Conservation (phyloP, 2,888 invertebrate species). For the Tachina fera region DNA sequence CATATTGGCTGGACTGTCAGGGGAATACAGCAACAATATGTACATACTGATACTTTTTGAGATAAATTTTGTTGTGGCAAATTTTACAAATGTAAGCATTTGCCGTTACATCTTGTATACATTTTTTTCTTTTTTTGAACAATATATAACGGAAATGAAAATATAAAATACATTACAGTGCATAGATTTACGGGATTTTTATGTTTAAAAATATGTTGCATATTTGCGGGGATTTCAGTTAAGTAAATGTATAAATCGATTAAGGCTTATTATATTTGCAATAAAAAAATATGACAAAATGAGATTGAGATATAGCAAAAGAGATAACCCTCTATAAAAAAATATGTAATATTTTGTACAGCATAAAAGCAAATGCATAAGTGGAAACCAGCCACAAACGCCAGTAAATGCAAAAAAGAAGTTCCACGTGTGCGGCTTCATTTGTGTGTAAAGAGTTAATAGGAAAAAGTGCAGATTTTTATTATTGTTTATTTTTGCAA, state of each 20-base stretch:
- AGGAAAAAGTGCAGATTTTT: background rate
- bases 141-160: constrained; percentile 35
- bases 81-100: constrained; percentile 27
- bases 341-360: no score
- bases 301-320: background rate
- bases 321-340: background rate
- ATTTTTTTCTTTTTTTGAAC: background rate
- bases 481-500: background rate
- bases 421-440: no score
- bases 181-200: constrained; percentile 20
- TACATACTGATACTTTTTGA: constrained; percentile 10
- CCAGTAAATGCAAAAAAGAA: no score
- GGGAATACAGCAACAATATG: constrained; percentile 9
- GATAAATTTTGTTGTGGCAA: constrained; percentile 29
- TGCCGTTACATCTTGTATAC: background rate
- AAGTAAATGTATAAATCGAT: constrained; percentile 48
- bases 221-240: constrained; percentile 29
- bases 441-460: no score
- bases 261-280: constrained; percentile 27
- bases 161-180: constrained; percentile 25
- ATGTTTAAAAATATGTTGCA: constrained; percentile 36
- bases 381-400: no score
- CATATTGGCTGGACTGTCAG: constrained; percentile 38
- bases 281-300: background rate
- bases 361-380: no score